Evolutionary conservation across 2,888 invertebrate genomes (phyloP), one percentile per base, ranked within the genome.

Genomic region (Maniola hyperantus): DNA sequence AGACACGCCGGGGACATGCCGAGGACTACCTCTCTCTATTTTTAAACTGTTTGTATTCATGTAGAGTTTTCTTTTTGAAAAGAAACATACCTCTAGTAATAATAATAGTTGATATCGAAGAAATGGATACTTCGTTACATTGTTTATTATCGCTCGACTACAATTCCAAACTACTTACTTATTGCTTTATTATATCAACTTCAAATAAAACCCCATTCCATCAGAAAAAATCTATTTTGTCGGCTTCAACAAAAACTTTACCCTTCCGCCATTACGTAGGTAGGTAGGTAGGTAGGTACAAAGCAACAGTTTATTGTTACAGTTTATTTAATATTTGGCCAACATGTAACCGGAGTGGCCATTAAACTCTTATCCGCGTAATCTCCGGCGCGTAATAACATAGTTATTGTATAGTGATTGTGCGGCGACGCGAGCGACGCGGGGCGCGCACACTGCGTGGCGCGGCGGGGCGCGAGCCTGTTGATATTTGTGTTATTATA

Each of bases 401-500:
- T 8, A 6, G 50, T 26, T 20, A 50, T 50, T 50, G 50, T 50
- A 13, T 46, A 46, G 13, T 46, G 13, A 39, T 46, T 46, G 46
- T 46, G 13, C 48, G 7, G 15, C 4, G 18, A 18, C n/a, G 20
- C 20, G 6, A 11, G 5, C 2, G n/a, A 5, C 2, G n/a, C 39
- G 39, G 10, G 39, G 39, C 39, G 39, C 39, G 39, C n/a, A 11
- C 8, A 8, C 11, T 0, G 39, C 39, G 39, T 0, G 10, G 39
- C 10, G 39, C 39, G 39, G 39, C 7, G 39, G 8, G 39, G 39
- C 8, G 26, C 5, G 20, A 11, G 33, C 15, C 11, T 54, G 55
- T 57, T 64, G 64, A 64, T 64, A 57, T 64, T 64, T 57, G 46
- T 57, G 57, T 64, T 57, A 64, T 64, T 58, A 64, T 64, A 64